Base-by-base conservation (phyloP, 2,888 invertebrate genomes). In the Chymomyza fuscimana region DNA sequence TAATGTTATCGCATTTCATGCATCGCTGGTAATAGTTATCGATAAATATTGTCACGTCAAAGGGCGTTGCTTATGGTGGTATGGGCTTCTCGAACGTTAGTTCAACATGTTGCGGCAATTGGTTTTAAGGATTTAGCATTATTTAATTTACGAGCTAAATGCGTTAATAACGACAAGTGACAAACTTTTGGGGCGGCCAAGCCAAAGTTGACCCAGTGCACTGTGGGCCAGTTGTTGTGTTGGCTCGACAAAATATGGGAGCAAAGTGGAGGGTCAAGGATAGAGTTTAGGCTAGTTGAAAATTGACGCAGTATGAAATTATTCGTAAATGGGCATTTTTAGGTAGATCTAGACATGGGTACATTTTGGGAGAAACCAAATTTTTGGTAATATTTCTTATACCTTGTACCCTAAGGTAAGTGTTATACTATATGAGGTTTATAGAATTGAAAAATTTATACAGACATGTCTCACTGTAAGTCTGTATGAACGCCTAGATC, bases 1-100 rank as follows among this genome's bases (percentile, higher is more conserved):
- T 89, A 88, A 87, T 86, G 80, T 87, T 89, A 89, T 89, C 89
- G 80, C 83, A 86, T 87, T 86, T 86, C 84, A 89, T 88, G 84
- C 81, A 88, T 89, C 84, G 82, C 83, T 78, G 87, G 80, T 84
- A 88, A 87, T 88, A 82, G 88, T 87, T 88, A 89, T 88, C 88
- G 87, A 89, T 85, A 87, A 85, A 89, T 88, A 87, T 82, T 82
- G 82, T 76, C 79, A 74, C 72, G 81, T 72, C 82, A 76, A 46
- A 46, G 40, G 40, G 40, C 40, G 40, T 40, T 40, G 40, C 40
- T 40, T 40, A 40, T 40, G 40, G 10, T 4, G 40, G 40, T 2
- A 19, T 1, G 29, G 25, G 25, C 3, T 25, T 25, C 40, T 12
- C 40, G 40, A 12, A 12, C 40, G 40, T 46, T 46, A 12, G 40